phyloP scores from a whole-genome alignment of 2,797 vertebrate species.

The Gymnopithys bicolor region DNA sequence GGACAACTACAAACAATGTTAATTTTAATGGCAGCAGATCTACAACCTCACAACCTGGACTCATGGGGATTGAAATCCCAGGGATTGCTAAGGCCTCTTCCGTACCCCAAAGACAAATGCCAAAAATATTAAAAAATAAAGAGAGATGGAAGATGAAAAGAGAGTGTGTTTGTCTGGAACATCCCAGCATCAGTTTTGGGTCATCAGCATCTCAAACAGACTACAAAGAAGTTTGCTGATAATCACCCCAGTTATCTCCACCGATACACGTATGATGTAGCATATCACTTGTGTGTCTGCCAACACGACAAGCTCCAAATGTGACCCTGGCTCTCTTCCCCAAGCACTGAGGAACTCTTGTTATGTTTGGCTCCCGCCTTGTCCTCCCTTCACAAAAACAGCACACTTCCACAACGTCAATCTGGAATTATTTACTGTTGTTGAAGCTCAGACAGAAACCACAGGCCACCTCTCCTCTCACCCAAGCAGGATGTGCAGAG shows the following conservation, averaged over 20 bases:
- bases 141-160: constrained; percentile 21
- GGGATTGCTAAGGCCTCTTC: neutral
- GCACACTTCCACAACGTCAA: neutral
- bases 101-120: constrained; percentile 1
- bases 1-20: neutral
- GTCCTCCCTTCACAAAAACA: neutral
- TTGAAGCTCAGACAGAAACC: constrained; percentile 32
- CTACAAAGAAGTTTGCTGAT: constrained; percentile 13
- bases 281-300: neutral
- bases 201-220: neutral
- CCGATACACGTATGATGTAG: neutral
- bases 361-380: constrained; percentile 45
- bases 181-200: neutral
- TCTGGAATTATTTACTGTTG: constrained; percentile 61
- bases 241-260: neutral
- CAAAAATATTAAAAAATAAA: constrained; percentile 15
- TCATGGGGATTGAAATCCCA: neutral
- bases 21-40: constrained; percentile 16
- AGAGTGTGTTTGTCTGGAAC: neutral
- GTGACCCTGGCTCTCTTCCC: constrained; percentile 24
- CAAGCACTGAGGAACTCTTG: constrained; percentile 5
- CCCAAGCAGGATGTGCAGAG: rapidly evolving
- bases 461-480: neutral
- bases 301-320: constrained; percentile 7
- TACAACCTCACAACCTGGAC: neutral